phyloP scores from a whole-genome alignment of 1,140 invertebrate species.

The Chironomus striatipennis region DNA sequence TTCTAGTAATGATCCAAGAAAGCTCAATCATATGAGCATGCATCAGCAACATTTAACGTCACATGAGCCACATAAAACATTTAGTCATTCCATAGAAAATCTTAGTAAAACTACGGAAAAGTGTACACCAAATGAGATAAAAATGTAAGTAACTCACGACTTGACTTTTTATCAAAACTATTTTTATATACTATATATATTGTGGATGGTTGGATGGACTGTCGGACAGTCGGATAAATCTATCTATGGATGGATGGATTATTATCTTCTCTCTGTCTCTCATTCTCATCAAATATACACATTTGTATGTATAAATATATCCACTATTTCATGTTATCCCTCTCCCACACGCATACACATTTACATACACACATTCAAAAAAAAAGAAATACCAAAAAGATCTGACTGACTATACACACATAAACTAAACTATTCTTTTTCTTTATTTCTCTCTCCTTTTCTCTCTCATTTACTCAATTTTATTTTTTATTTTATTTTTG shows the following conservation, averaged over 20 bases:
- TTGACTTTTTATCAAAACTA: not conserved
- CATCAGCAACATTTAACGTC: not conserved
- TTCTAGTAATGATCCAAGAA: not conserved
- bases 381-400: too few relatives aligned
- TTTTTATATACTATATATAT: not conserved
- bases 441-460: not conserved
- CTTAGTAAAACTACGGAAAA: conserved; percentile 13
- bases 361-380: too few relatives aligned
- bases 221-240: too few relatives aligned
- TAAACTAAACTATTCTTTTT: not conserved
- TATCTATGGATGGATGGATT: too few relatives aligned
- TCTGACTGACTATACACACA: not conserved
- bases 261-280: too few relatives aligned
- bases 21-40: conserved; percentile 16
- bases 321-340: too few relatives aligned
- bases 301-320: too few relatives aligned
- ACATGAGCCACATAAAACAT: conserved; percentile 7
- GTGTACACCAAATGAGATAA: conserved; percentile 5
- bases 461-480: not conserved
- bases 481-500: not conserved
- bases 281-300: too few relatives aligned
- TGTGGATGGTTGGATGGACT: not conserved
- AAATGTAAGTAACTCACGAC: conserved; percentile 7
- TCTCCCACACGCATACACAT: too few relatives aligned
- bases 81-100: conserved; percentile 20